Base-by-base conservation (phyloP, 2,888 invertebrate genomes). In the Agrochola lota region DNA sequence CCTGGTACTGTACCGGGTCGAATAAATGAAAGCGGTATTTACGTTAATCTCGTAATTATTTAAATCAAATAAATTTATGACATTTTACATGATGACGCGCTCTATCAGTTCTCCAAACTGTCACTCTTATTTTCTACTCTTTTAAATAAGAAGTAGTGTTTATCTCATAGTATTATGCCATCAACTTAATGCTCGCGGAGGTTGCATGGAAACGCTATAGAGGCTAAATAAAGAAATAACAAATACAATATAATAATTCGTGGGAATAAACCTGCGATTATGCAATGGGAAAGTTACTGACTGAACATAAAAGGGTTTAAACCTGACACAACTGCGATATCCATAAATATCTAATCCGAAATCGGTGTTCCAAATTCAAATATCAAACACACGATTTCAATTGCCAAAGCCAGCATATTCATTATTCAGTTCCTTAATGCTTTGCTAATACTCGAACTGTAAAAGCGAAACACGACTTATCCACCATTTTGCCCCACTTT, bases 391-490 rank as follows among this genome's bases (percentile, higher is more conserved):
- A 74, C 59, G 63, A 68, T 85, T 85, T 85, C 83, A 82, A 84
- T 82, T 67, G 78, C 67, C 70, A 52, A 67, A 85, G 74, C 68
- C 70, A 73, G 60, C 57, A 23, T 72, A 74, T 73, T 76, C 35
- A 78, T 82, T 85, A 77, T 78, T 79, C 77, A 79, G 63, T 67
- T 49, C 64, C 78, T 62, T 78, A 85, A 84, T 85, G 86, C 83
- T 73, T 64, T 57, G 66, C 83, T 84, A 82, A 84, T 81, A 85
- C 85, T 84, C 71, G 70, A 75, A 85, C 83, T 78, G 78, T 88
- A 88, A 87, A 88, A 88, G 85, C 88, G 67, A 87, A 79, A 85
- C 84, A 75, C 77, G 81, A 80, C 79, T 85, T 88, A 82, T 76
- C 73, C 71, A 67, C 71, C 77, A 83, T 86, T 87, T 79, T 74